Base-by-base conservation (phyloP, 1,140 invertebrate genomes). In the Ceratoteleas bidentatus region DNA sequence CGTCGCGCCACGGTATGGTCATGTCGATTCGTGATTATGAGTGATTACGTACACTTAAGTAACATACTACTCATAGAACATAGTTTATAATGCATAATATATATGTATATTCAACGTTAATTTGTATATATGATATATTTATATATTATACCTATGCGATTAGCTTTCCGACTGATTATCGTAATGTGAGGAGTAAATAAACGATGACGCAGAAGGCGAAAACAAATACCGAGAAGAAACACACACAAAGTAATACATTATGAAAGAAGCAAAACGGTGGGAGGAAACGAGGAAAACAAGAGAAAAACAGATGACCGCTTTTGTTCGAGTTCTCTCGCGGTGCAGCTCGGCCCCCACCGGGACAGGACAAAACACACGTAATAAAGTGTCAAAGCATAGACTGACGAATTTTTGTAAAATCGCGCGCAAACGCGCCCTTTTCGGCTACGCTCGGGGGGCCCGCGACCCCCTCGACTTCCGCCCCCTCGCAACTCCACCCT, bases 161-260 rank as follows among this genome's bases (percentile, higher is more conserved):
- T 91, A 90, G 88, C 86, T 89, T 90, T 90, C 87, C 85, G 90
- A 91, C 90, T 91, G 90, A 91, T 90, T 90, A 90, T 87, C 87
- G 81, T 91, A 90, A 90, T 83, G 83, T 85, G 65, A 78, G 45
- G 33, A 64, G 24, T 32, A 61, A 10, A 60, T 32, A 60, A 65
- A 66, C 16, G 10, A 53, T 50, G 47, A 50, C 14, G 43, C 70
- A 38, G 32, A 58, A 40, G 54, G 76, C 68, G 62, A 75, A 74
- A 73, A 73, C 3, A 45, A 45, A 45, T 3, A 57, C 52, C 16
- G 69, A 66, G 50, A 47, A 66, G 50, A 61, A 40, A 50, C 50
- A 57, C 9, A 70, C 13, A 65, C 64, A 74, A 80, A 64, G 74
- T 70, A 76, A 81, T 72, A 79, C 73, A 52, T 61, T 81, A 72